Base-by-base conservation (phyloP, 2,888 invertebrate species). In the Tinea semifulvella region DNA sequence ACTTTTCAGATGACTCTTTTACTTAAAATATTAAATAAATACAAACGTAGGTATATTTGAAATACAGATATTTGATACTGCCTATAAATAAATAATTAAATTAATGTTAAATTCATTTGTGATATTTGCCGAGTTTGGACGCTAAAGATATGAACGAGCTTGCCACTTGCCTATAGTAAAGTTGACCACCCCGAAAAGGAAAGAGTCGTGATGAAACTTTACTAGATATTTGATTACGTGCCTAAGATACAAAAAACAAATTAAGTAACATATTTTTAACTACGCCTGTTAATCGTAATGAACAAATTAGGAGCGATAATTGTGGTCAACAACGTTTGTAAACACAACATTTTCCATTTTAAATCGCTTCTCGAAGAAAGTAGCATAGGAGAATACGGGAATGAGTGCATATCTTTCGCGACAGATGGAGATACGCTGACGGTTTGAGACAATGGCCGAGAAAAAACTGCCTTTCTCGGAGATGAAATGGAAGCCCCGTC, bases 321-420 rank as follows among this genome's bases (percentile, higher is more conserved):
- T 31, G 14, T n/a, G n/a, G n/a, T n/a, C n/a, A n/a, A n/a, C n/a
- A n/a, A n/a, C n/a, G n/a, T n/a, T n/a, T n/a, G n/a, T n/a, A n/a
- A n/a, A n/a, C n/a, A n/a, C 59, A 60, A 56, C 55, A 52, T 56
- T 22, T 31, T 31, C 13, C 11, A 31, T 31, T 31, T 31, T 3
- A 11, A 13, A 11, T 13, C 13, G 13, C 11, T 31, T n/a, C 58
- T 58, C 56, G 55, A 53, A 53, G 56, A 52, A 11, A 55, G 60
- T 63, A 62, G 59, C 56, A 59, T 60, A 56, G 49, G 58, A 58
- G 61, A 59, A 27, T 56, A 53, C 27, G 27, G 31, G 54, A 44
- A 45, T 49, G n/a, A 46, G 51, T 51, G 47, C 49, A 47, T 49
- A 38, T 47, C 58, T 54, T 55, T 11, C 10, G 58, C 58, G 61